Evolutionary conservation across 2,113 vertebrate species (phyloP).

Genomic region (Aphyosemion australe): DNA sequence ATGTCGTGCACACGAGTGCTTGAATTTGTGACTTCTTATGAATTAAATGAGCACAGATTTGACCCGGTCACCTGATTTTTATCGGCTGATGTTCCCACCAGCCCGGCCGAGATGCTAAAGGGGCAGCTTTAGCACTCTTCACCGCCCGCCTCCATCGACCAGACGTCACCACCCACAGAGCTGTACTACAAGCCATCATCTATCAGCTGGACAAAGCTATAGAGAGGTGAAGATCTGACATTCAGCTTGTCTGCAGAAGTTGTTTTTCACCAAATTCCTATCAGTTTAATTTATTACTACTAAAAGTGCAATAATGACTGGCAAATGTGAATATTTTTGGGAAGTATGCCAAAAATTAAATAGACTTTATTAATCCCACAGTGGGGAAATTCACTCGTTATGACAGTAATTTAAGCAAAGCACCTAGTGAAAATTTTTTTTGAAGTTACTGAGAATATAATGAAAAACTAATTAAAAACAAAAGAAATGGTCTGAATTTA

Average conservation of each 20-base stretch:
- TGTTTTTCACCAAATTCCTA: too few species aligned
- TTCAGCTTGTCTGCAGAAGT: neutral
- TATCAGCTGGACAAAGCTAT: constrained; percentile 86
- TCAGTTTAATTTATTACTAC: too few species aligned
- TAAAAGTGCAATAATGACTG: too few species aligned
- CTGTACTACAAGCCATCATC: constrained; percentile 83
- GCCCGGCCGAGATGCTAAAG: constrained; percentile 83
- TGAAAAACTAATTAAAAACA: too few species aligned
- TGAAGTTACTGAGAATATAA: too few species aligned
- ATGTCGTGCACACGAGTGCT: neutral
- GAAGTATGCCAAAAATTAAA: too few species aligned
- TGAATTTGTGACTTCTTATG: neutral
- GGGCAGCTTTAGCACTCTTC: constrained; percentile 82
- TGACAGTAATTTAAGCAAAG: too few species aligned
- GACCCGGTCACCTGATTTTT: neutral
- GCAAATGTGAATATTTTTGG: too few species aligned
- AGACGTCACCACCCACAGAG: constrained; percentile 80
- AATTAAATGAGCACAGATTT: constrained; percentile 3
- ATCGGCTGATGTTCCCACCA: constrained; percentile 26
- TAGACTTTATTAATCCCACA: too few species aligned
- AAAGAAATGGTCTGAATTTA: too few species aligned
- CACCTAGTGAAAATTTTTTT: too few species aligned
- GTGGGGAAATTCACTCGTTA: too few species aligned
- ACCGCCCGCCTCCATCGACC: constrained; percentile 81
- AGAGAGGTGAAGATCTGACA: constrained; percentile 67